A percentile compares a stretch with the other conserved stretches of the same genome.
These are phyloP conservation scores for Cheilosia vulpina DNA, from an alignment of 2,888 invertebrate genomes.

Conservation along the genomic window DNA sequence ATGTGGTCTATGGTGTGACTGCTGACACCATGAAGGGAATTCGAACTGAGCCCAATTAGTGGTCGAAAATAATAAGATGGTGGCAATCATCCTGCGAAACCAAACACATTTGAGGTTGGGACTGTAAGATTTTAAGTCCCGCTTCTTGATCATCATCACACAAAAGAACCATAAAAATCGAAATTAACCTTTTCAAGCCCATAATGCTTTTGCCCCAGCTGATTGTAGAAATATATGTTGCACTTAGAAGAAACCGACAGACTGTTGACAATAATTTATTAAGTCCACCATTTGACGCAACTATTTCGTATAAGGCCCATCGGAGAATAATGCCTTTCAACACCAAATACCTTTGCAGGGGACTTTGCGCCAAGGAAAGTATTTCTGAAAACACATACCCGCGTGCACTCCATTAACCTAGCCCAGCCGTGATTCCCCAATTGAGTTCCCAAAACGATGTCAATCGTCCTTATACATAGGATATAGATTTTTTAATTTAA, in stretches of 20 bases:
- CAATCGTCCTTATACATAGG: neutral
- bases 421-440: neutral
- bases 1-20: too few relatives aligned
- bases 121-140: too few relatives aligned
- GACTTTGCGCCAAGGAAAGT: neutral
- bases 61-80: too few relatives aligned
- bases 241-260: neutral
- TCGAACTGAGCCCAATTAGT: too few relatives aligned
- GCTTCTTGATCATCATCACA: too few relatives aligned
- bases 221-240: neutral
- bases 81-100: too few relatives aligned
- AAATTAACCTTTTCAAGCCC: too few relatives aligned
- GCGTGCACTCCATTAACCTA: neutral
- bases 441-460: neutral
- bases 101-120: too few relatives aligned
- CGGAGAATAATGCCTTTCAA: neutral
- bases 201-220: too few relatives aligned
- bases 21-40: too few relatives aligned
- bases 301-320: neutral
- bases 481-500: conserved; percentile 27
- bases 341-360: neutral
- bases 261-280: neutral
- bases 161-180: too few relatives aligned
- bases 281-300: neutral
- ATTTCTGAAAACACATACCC: neutral